These are phyloP conservation scores for Chlorops oryzae DNA, from an alignment of 1,140 invertebrate genomes.

Conservation along the genomic window DNA sequence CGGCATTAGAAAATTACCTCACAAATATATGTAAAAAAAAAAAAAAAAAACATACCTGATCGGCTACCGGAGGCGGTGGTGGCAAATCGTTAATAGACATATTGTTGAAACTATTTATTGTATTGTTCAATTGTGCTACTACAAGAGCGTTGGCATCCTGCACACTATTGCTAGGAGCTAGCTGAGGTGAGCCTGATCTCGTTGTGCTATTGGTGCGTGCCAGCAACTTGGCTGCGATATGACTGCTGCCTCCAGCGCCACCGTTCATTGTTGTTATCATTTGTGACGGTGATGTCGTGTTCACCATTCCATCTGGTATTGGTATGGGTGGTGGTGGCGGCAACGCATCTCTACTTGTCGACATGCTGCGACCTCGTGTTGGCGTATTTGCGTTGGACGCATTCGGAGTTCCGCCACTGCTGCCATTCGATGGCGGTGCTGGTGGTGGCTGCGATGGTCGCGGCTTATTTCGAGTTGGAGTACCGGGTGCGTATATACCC, in stretches of 20 bases:
- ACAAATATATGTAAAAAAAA: conserved; percentile 9
- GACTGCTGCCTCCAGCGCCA: conserved; percentile 19
- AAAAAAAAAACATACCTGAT: conserved; percentile 43
- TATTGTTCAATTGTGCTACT: conserved; percentile 42
- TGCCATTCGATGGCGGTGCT: conserved; percentile 67
- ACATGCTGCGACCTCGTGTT: conserved; percentile 61
- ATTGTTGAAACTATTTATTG: conserved; percentile 39
- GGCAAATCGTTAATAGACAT: conserved; percentile 53
- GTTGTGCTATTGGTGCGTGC: conserved; percentile 47
- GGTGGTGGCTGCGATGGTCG: conserved; percentile 81
- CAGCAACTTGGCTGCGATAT: conserved; percentile 48
- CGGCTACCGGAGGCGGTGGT: conserved; percentile 55
- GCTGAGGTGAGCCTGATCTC: conserved; percentile 44
- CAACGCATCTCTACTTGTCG: conserved; percentile 60
- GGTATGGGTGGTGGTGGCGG: conserved; percentile 87
- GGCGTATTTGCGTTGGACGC: conserved; percentile 62
- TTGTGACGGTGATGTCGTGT: conserved; percentile 45
- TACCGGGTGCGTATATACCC: conserved; percentile 52
- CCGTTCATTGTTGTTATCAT: conserved; percentile 31
- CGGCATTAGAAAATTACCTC: too few relatives aligned
- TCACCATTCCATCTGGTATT: conserved; percentile 57
- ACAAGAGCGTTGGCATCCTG: conserved; percentile 43
- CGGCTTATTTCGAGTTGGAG: conserved; percentile 55
- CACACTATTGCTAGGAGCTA: conserved; percentile 34
- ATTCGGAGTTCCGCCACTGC: conserved; percentile 64